phyloP scores from a whole-genome alignment of 2,888 invertebrate genomes.

The Zhengitettix transpicula region DNA sequence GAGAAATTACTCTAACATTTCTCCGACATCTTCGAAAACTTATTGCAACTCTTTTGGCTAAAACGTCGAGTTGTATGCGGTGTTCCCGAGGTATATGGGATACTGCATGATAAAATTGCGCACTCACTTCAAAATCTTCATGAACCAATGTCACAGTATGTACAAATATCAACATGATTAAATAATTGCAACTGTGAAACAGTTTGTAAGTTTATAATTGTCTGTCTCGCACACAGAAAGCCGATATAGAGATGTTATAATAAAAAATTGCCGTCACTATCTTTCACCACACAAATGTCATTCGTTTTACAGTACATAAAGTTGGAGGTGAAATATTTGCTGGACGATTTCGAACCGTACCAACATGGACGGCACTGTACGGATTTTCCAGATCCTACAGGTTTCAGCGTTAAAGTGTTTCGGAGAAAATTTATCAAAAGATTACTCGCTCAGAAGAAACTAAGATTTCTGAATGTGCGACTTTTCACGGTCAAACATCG shows the following conservation, averaged over 20 bases:
- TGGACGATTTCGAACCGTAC: no score
- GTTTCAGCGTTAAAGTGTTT: background rate
- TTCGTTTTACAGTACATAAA: no score
- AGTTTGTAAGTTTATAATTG: background rate
- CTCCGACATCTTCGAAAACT: constrained; percentile 13
- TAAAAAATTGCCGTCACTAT: no score
- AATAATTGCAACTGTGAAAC: background rate
- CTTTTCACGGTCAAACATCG: no score
- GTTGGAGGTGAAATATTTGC: no score
- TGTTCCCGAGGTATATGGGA: constrained; percentile 15
- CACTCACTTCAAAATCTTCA: constrained; percentile 25
- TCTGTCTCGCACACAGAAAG: no score
- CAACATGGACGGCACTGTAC: background rate
- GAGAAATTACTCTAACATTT: background rate
- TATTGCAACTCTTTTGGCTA: constrained; percentile 15
- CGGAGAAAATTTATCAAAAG: no score
- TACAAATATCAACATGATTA: constrained; percentile 20
- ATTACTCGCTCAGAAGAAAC: no score
- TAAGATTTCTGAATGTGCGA: no score
- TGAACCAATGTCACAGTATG: constrained; percentile 30
- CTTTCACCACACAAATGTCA: no score
- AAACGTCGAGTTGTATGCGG: constrained; percentile 10
- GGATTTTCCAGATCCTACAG: constrained; percentile 4
- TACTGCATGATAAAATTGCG: constrained; percentile 28
- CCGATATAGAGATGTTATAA: no score